Evolutionary conservation across 2,888 invertebrate genomes (phyloP), one percentile per base, ranked within the genome.

Genomic region (Prostheceraeus crozeri): DNA sequence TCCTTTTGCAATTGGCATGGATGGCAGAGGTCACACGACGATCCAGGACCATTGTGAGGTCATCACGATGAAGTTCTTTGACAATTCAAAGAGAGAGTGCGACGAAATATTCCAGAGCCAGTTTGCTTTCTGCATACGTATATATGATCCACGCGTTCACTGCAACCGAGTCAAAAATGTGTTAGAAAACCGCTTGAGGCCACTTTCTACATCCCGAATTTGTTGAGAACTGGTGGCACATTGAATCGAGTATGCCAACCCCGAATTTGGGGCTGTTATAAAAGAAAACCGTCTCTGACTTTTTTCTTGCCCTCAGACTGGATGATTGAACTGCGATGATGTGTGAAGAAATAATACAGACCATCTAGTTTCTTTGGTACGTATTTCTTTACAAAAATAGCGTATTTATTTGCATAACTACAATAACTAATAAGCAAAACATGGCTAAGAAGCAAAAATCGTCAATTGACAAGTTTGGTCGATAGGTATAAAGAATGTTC

Each of bases 211-310:
- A 27, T 51, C 52, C 30, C 16, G 30, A 27, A 14, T 51, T 51
- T 14, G 52, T 51, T 51, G 52, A 27, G 25, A 51, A 14, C 25
- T 21, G 25, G 23, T 23, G 23, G 52, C 52, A 28, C 52, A 51
- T 27, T 51, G 52, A 51, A 23, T 51, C 52, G 52, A 51, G 25
- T 27, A 51, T 27, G 30, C 25, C 52, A 23, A 51, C 52, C 30
- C 52, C 52, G 30, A 21, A 51, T 23, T 51, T 51, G n/a, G 23
- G 16, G 23, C 25, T 51, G 30, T 51, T 51, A 27, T 51, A 51
- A n/a, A 27, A 19, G 14, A 27, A 27, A 28, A 51, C 25, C 25
- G 52, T 27, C 25, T 51, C 52, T 51, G 52, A 27, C 23, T 51
- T 51, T n/a, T 51, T 27, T 51, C 30, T 51, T 51, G 30, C 52